Evolutionary conservation across 2,113 vertebrate species (phyloP).

Genomic region (Xenopus borealis): DNA sequence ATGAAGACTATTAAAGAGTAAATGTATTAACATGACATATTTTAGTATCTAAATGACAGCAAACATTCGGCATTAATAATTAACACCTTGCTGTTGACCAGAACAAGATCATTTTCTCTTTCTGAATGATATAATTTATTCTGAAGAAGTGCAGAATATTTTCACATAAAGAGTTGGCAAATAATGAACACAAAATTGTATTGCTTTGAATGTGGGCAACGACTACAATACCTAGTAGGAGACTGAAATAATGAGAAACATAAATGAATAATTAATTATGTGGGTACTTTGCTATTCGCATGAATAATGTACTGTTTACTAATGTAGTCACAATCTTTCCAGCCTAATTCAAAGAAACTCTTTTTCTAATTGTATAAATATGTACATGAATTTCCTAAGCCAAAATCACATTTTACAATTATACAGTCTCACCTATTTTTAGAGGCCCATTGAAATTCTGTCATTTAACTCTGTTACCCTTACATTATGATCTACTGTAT

Average conservation of each 20-base stretch:
- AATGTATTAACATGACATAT: not conserved
- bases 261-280: slow-evolving; percentile 44
- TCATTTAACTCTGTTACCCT: not conserved
- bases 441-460: not conserved
- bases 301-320: slow-evolving; percentile 42
- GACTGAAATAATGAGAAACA: slow-evolving; percentile 45
- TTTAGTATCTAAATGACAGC: not conserved
- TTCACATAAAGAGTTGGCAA: slow-evolving; percentile 19
- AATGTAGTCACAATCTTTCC: slow-evolving; percentile 36
- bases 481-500: not conserved
- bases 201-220: slow-evolving; percentile 29
- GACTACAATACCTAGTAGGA: slow-evolving; percentile 40
- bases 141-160: slow-evolving; percentile 27
- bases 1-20: not conserved
- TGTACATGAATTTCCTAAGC: slow-evolving; percentile 27
- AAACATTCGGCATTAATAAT: not conserved
- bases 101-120: slow-evolving; percentile 14
- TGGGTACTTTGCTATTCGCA: slow-evolving; percentile 36
- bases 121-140: slow-evolving; percentile 25
- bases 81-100: not conserved
- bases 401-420: not conserved
- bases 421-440: not conserved
- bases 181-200: slow-evolving; percentile 18
- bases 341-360: slow-evolving; percentile 21
- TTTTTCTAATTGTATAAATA: slow-evolving; percentile 22